Evolutionary conservation across 2,797 vertebrate genomes (phyloP).

Genomic region (Syncerus caffer): DNA sequence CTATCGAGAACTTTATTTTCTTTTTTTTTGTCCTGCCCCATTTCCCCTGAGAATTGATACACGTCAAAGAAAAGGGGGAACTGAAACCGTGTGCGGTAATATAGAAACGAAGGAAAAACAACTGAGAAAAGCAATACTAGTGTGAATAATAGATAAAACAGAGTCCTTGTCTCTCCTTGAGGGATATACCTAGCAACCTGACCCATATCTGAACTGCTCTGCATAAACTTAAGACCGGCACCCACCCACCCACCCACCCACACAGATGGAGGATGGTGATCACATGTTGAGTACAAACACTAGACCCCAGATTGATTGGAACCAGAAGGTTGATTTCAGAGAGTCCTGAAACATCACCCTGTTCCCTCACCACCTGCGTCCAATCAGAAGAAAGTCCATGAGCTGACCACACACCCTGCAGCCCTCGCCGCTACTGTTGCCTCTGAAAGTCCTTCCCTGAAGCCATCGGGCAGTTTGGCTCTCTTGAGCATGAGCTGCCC

Average conservation of each 20-base stretch:
- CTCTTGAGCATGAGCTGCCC: not conserved
- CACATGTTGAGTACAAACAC: not conserved
- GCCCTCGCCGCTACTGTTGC: not conserved
- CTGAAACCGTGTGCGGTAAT: not conserved
- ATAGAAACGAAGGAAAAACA: not conserved
- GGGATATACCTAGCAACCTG: not conserved
- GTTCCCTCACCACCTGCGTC: not conserved
- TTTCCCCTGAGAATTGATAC: not conserved
- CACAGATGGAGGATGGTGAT: not conserved
- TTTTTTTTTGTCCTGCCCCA: not conserved
- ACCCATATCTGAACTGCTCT: not conserved
- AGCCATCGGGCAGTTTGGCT: not conserved
- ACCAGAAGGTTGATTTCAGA: not conserved
- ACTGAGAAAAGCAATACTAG: not conserved
- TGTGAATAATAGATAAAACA: not conserved
- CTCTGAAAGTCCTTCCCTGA: not conserved
- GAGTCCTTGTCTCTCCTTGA: not conserved
- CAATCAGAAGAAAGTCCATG: not conserved
- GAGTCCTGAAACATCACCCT: not conserved
- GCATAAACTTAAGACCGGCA: not conserved
- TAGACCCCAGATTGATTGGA: not conserved
- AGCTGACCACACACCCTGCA: not conserved
- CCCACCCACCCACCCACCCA: not conserved
- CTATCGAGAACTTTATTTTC: not conserved
- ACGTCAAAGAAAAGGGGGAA: not conserved